Percentiles rank a stretch among this genome's conserved stretches.
Evolutionary conservation across 2,113 vertebrate genomes (phyloP).

Genomic region (Amia ocellicauda): DNA sequence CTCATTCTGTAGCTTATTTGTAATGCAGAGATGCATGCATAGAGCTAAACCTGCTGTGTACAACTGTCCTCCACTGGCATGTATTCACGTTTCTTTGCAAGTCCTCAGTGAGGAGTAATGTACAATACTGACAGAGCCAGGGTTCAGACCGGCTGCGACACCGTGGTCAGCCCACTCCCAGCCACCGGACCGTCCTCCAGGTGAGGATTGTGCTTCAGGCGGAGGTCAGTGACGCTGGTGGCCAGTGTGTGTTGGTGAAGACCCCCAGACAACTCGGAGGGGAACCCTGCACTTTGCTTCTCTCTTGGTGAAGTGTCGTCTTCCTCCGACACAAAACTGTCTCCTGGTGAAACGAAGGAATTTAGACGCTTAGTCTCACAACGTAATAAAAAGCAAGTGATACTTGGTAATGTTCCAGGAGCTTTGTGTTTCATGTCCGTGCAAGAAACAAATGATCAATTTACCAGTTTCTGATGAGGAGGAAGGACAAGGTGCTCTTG

Average conservation of each 20-base stretch:
- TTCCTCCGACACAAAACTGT: constrained; percentile 35
- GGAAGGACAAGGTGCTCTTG: constrained; percentile 46
- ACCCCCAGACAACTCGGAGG: constrained; percentile 29
- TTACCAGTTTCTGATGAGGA: constrained; percentile 60
- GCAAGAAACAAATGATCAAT: neutral
- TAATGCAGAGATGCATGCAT: too few species aligned
- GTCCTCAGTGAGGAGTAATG: neutral
- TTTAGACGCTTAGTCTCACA: too few species aligned
- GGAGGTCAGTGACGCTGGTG: neutral
- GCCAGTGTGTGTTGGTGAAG: constrained; percentile 24
- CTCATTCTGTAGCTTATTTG: too few species aligned
- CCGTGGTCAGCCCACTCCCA: neutral
- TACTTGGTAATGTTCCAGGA: too few species aligned
- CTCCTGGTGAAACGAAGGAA: constrained; percentile 31
- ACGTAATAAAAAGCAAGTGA: too few species aligned
- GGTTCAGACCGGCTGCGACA: neutral
- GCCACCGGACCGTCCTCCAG: constrained; percentile 15
- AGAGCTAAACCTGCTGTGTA: neutral
- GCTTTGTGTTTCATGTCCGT: too few species aligned
- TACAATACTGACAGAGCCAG: neutral
- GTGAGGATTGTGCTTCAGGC: constrained; percentile 28
- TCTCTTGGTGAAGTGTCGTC: constrained; percentile 30
- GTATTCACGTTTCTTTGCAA: neutral
- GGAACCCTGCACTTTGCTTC: constrained; percentile 30
- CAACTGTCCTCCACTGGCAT: neutral